Evolutionary conservation across 2,113 vertebrate genomes (phyloP), one percentile per base, ranked within the genome.

Genomic region (Chlorodrepanis virens): DNA sequence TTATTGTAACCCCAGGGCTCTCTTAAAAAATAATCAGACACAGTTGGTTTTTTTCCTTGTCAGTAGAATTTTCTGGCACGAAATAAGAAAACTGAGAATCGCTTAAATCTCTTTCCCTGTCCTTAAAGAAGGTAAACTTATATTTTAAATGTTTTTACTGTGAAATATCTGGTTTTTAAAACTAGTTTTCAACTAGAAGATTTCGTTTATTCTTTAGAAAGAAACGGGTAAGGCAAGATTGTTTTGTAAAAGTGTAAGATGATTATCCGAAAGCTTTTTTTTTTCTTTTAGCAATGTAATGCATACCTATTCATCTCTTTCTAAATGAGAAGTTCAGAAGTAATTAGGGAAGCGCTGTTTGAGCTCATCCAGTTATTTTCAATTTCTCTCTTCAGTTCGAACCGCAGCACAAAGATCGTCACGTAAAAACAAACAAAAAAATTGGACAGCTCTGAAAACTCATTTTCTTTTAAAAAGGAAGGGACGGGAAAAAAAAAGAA

Each of bases 341-440:
- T 88, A 93, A 91, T 90, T 92, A 90, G 70, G 53, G 69, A 95
- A 92, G 72, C 44, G 16, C 82, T 92, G 50, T 95, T 90, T 93
- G 82, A 94, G 92, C 82, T 94, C 88, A 85, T 88, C 63, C 54
- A 90, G 79, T 86, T 93, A 85, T 92, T 96, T 91, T 90, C 59
- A 64, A 67, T 92, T 92, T 95, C 83, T 96, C 77, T 90, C 92
- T 96, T 93, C 92, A 88, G 75, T 91, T 93, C 27, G 11, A 44
- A 82, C 69, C 4, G 65, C 70, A 72, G 31, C 53, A 71, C 45
- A 87, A 89, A 15, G 72, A 84, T 60, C 87, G 25, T 71, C 89
- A 31, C 19, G 29, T 72, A 8, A 18, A 27, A 5, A 68, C 40
- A 89, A 81, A 28, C 28, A 25, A 42, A 33, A 54, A 53, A 27